Base-by-base conservation (phyloP, 2,888 invertebrate genomes). In the Dyspetes luteomarginatus region DNA sequence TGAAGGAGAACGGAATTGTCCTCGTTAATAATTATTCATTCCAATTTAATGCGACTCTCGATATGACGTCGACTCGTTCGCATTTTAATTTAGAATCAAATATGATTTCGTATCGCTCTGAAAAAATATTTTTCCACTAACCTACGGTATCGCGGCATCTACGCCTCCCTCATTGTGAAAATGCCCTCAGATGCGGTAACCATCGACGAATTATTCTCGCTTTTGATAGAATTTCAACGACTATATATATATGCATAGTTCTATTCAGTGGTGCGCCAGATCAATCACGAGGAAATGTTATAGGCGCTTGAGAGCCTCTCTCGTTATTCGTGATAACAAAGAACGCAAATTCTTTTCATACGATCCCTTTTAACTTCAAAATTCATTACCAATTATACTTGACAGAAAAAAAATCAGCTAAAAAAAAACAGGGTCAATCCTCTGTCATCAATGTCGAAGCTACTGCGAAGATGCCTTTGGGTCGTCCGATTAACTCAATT, bases 181-280 rank as follows among this genome's bases (percentile, higher is more conserved):
- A 60, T 75, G 60, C 71, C 58, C 67, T 72, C 26, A 50, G 36
- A 36, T 55, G 71, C 36, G 12, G 45, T 24, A 67, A 36, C 50
- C 36, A 30, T 36, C 48, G 52, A 55, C 9, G 72, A 76, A 64
- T 81, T 64, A 64, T 73, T 68, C 50, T 15, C 52, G 76, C 43
- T 73, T 76, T 73, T 77, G 76, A 81, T 77, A 72, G 81, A 41
- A 50, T 81, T 62, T 62, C 68, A 68, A 73, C 48, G 50, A 68
- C 55, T 24, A 12, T 28, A 56, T 12, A 36, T 7, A 36, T n/a
- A 26, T 52, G 41, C 30, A 68, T 48, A 50, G 22, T 55, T 19
- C 43, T 62, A n/a, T 64, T 55, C 28, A 26, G 64, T 22, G 56
- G 3, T 17, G 36, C 56, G 68, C 72, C 80, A 76, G 12, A 80